These are phyloP conservation scores for Pungitius pungitius DNA, from an alignment of 2,113 vertebrate species.

Conservation along the genomic window DNA sequence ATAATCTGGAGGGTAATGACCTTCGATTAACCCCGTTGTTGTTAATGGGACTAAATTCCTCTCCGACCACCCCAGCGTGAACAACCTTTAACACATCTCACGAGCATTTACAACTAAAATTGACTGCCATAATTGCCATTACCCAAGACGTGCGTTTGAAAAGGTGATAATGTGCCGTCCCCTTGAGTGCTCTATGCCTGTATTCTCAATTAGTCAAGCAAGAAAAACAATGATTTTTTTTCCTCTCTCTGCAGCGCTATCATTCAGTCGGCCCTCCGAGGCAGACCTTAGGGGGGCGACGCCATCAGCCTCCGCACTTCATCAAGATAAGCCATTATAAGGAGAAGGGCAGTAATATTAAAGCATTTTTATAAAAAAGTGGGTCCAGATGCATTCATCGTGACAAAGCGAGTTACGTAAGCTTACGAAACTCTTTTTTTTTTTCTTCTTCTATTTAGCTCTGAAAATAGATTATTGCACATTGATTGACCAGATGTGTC, in stretches of 20 bases:
- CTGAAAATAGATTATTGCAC: slow-evolving; percentile 3
- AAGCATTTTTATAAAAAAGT: slow-evolving; percentile 39
- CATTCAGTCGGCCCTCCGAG: slow-evolving; percentile 9
- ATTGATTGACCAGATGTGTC: slow-evolving; percentile 20
- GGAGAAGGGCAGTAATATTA: slow-evolving; percentile 21
- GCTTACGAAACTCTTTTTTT: background rate
- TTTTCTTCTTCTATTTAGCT: background rate
- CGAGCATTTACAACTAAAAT: slow-evolving; percentile 6
- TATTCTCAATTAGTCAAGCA: slow-evolving; percentile 26
- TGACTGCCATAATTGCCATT: slow-evolving; percentile 5
- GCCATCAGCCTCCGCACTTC: slow-evolving; percentile 39
- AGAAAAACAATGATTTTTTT: slow-evolving; percentile 16
- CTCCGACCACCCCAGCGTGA: background rate
- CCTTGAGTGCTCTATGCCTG: slow-evolving; percentile 26
- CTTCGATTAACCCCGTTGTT: slow-evolving; percentile 29
- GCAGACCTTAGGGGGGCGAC: slow-evolving; percentile 34
- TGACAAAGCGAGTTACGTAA: slow-evolving; percentile 31
- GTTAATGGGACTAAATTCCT: slow-evolving; percentile 28
- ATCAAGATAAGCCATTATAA: slow-evolving; percentile 51
- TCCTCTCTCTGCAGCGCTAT: slow-evolving; percentile 9
- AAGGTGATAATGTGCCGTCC: slow-evolving; percentile 26
- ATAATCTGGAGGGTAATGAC: slow-evolving; percentile 3
- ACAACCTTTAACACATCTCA: slow-evolving; percentile 14
- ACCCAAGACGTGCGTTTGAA: slow-evolving; percentile 14
- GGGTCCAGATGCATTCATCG: slow-evolving; percentile 38